A percentile compares a stretch with the other conserved stretches of the same genome.
These are phyloP conservation scores for Strigops habroptila DNA, from an alignment of 2,113 vertebrate genomes.

Conservation along the genomic window DNA sequence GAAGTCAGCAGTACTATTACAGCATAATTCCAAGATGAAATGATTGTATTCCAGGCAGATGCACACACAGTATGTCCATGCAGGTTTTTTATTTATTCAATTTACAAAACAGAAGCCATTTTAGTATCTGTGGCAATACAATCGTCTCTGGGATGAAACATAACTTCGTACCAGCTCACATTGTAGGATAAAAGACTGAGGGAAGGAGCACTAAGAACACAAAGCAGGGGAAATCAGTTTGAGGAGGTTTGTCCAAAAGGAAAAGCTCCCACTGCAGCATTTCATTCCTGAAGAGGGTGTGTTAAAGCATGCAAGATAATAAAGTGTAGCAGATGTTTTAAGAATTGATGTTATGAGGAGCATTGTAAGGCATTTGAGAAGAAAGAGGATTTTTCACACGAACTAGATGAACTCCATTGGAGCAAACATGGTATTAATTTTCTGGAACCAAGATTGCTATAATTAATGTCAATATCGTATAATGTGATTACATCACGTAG, in stretches of 20 bases:
- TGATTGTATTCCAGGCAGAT: not conserved
- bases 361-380: not conserved
- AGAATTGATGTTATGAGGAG: constrained; percentile 9
- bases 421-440: not conserved
- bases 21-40: not conserved
- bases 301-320: constrained; percentile 35
- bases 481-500: not conserved
- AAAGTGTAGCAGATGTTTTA: constrained; percentile 39
- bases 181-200: not conserved
- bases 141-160: not conserved
- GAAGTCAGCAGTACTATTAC: not conserved
- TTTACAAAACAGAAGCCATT: not conserved
- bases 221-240: not conserved
- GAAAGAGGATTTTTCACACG: not conserved
- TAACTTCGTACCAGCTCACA: not conserved
- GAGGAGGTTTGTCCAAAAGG: not conserved
- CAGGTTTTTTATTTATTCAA: not conserved
- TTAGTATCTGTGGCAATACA: not conserved
- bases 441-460: not conserved
- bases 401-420: not conserved
- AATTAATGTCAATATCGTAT: not conserved
- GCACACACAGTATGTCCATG: not conserved
- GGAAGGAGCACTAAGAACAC: not conserved
- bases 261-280: not conserved
- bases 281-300: constrained; percentile 58